phyloP scores from a whole-genome alignment of 2,797 vertebrate genomes.

The Myotis planiceps region DNA sequence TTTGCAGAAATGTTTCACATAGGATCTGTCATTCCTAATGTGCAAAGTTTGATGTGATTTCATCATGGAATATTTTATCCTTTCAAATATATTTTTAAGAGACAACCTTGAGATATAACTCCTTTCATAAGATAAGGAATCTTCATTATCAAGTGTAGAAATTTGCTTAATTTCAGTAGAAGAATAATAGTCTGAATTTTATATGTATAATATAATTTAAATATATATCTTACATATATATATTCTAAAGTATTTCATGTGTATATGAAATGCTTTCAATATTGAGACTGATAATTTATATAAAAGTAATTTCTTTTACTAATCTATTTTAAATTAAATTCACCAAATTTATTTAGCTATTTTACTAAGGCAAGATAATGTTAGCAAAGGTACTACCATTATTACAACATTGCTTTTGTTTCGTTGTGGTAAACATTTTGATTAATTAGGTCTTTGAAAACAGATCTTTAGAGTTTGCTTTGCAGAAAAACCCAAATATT shows the following conservation, averaged over 20 bases:
- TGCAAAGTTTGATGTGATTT: conserved; percentile 24
- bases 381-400: not conserved
- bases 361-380: not conserved
- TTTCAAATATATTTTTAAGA: conserved; percentile 41
- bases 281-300: not conserved
- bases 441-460: conserved; percentile 15
- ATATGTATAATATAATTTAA: not conserved
- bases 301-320: not conserved
- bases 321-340: not conserved
- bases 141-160: not conserved
- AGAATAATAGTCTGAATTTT: not conserved
- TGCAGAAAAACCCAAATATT: not conserved
- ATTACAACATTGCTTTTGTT: not conserved
- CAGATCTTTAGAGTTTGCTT: not conserved
- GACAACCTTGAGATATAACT: not conserved
- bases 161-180: not conserved
- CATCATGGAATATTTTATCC: not conserved
- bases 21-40: conserved; percentile 55
- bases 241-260: not conserved
- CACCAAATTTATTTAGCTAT: not conserved
- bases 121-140: not conserved
- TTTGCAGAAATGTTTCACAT: conserved; percentile 31
- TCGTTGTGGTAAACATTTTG: not conserved
- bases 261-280: not conserved
- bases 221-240: not conserved